Base-by-base conservation (phyloP, 2,888 invertebrate genomes). In the Brachypalpus laphriformis region DNA sequence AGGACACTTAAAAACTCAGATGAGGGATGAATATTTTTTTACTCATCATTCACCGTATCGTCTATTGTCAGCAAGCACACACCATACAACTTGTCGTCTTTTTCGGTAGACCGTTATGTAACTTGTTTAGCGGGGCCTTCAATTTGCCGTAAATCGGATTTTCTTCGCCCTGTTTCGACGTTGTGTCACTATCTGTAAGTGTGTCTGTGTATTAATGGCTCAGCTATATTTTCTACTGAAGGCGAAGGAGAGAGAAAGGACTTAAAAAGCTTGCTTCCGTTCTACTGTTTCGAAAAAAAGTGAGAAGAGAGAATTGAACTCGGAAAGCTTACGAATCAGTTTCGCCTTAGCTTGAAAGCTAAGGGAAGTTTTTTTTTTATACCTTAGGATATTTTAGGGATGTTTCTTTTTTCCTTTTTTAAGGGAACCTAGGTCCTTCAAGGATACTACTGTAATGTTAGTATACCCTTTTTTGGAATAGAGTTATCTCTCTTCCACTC, bases 81-180 rank as follows among this genome's bases (percentile, higher is more conserved):
- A 66, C 72, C 77, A 77, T 47, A 83, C 82, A 83, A 78, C 78
- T 78, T 57, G 70, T 68, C 42, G 76, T 57, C 70, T 68, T 83
- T 82, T 85, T 76, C 71, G 80, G 63, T 81, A 76, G 81, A 85
- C 85, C 80, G 85, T 85, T 85, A 85, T 85, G 85, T 85, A 85
- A 85, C 85, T 80, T 85, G 85, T 76, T 85, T 85, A 71, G 76
- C 56, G 85, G 75, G 68, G 85, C 81, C 76, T 76, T 81, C 75
- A 61, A 85, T 75, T 80, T 85, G 85, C 85, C 81, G 75, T 76
- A 61, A 81, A 85, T 76, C 81, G 80, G 71, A 68, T 78, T 83
- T 77, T 77, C 71, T 42, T 68, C 68, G 42, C 59, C 68, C 57
- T 47, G 63, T 63, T 83, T 83, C 78, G 78, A 63, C 68, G 61